Percentiles rank a stretch among this genome's conserved stretches.
phyloP scores from a whole-genome alignment of 2,888 invertebrate genomes.

The Andrena trimmerana region DNA sequence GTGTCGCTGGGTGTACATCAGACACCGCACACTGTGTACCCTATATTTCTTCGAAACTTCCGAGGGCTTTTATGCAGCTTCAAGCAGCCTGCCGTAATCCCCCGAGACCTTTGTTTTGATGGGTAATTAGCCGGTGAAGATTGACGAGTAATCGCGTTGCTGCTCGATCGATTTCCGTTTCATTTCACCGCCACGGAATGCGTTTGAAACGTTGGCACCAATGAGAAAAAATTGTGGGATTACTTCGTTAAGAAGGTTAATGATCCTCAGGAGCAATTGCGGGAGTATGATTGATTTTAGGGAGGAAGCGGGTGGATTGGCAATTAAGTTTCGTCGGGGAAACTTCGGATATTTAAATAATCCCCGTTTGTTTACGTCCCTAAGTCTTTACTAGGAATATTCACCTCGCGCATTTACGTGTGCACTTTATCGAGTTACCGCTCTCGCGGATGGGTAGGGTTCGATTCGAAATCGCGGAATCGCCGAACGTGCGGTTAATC shows the following conservation, averaged over 20 bases:
- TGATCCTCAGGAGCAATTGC: neutral
- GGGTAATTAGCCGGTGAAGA: neutral
- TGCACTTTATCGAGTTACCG: neutral
- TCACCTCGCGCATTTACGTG: neutral
- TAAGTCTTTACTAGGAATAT: neutral
- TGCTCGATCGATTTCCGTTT: slow-evolving; percentile 38
- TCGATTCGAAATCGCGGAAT: neutral
- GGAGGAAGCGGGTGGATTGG: too few relatives aligned
- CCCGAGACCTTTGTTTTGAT: too few relatives aligned
- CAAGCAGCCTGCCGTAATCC: too few relatives aligned
- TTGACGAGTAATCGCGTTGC: neutral
- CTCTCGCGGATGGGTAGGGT: neutral
- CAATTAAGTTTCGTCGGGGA: too few relatives aligned
- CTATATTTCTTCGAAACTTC: too few relatives aligned
- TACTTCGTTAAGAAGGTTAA: neutral
- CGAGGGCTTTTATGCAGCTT: too few relatives aligned
- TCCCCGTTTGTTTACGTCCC: neutral
- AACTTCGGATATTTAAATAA: neutral
- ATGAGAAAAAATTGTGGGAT: neutral
- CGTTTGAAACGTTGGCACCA: neutral
- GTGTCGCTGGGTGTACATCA: neutral
- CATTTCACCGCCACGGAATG: slow-evolving; percentile 23
- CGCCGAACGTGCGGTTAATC: neutral
- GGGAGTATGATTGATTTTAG: too few relatives aligned
- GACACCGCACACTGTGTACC: neutral